These are phyloP conservation scores for Camponotus floridanus DNA, from an alignment of 1,140 invertebrate species.

Conservation along the genomic window DNA sequence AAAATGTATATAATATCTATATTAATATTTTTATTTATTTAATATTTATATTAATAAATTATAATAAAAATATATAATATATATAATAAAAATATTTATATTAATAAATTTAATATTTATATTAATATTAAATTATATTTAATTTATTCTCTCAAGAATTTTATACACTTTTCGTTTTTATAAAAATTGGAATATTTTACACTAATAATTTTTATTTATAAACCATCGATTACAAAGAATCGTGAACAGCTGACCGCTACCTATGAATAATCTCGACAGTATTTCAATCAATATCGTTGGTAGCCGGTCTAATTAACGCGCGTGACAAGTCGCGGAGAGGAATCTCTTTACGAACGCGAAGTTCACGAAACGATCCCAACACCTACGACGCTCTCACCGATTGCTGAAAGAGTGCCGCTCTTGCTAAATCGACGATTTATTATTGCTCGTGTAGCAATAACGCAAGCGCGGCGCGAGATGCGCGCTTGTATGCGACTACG, in stretches of 20 bases:
- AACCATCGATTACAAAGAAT: too few species aligned
- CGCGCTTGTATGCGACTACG: constrained; percentile 54
- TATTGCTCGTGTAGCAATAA: constrained; percentile 76
- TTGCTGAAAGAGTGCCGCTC: constrained; percentile 72
- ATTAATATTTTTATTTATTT: too few species aligned
- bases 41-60: too few species aligned
- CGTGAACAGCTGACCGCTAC: not conserved
- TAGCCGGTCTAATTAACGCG: constrained; percentile 34
- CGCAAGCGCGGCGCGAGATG: constrained; percentile 53
- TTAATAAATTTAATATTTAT: too few species aligned
- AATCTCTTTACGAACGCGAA: constrained; percentile 10
- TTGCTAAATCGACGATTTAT: constrained; percentile 79
- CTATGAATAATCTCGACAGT: not conserved
- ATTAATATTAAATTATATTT: too few species aligned
- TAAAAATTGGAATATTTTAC: too few species aligned
- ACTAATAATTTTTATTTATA: too few species aligned
- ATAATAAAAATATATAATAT: too few species aligned
- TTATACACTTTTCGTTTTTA: too few species aligned
- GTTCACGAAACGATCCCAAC: constrained; percentile 53
- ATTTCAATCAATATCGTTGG: constrained; percentile 4
- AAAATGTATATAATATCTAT: too few species aligned
- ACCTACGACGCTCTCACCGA: constrained; percentile 65
- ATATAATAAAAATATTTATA: too few species aligned
- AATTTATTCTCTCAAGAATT: too few species aligned
- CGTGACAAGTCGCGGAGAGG: constrained; percentile 25